These are phyloP conservation scores for Trachymyrmex septentrionalis DNA, from an alignment of 1,140 invertebrate genomes.

Conservation along the genomic window DNA sequence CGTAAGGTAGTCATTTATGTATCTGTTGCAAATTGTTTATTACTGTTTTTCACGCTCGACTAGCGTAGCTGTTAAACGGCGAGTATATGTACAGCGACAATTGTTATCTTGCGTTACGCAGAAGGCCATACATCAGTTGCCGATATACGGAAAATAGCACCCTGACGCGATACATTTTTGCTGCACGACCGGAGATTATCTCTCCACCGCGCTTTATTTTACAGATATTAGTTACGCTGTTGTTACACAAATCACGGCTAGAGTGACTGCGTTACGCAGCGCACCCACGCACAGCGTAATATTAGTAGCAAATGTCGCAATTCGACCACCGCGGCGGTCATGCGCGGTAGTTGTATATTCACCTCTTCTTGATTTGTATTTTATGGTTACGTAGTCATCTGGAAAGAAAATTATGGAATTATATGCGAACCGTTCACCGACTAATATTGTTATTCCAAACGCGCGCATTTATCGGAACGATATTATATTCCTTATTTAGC, in stretches of 20 bases:
- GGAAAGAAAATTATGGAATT: slow-evolving; percentile 85
- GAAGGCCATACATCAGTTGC: not conserved
- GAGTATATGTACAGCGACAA: slow-evolving; percentile 15
- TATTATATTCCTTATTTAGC: not conserved
- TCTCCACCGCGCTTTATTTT: not conserved
- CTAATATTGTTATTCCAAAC: not conserved
- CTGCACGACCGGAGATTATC: not conserved
- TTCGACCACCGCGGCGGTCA: slow-evolving; percentile 37
- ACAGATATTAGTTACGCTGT: slow-evolving; percentile 49
- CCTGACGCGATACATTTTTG: not conserved
- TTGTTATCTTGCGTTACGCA: slow-evolving; percentile 57
- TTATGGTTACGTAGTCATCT: slow-evolving; percentile 96
- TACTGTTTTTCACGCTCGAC: slow-evolving; percentile 63
- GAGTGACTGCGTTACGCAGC: slow-evolving; percentile 41
- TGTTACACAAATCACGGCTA: slow-evolving; percentile 20
- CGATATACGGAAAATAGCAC: not conserved
- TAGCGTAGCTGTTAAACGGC: slow-evolving; percentile 61
- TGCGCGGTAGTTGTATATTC: slow-evolving; percentile 86
- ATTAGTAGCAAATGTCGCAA: slow-evolving; percentile 63
- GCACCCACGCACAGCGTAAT: slow-evolving; percentile 42
- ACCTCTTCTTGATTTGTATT: slow-evolving; percentile 95
- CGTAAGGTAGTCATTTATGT: slow-evolving; percentile 13
- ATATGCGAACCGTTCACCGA: slow-evolving; percentile 4
- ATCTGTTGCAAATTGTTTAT: slow-evolving; percentile 57
- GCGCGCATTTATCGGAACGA: not conserved